These are phyloP conservation scores for Andrena praecox DNA, from an alignment of 2,888 invertebrate species.

Conservation along the genomic window DNA sequence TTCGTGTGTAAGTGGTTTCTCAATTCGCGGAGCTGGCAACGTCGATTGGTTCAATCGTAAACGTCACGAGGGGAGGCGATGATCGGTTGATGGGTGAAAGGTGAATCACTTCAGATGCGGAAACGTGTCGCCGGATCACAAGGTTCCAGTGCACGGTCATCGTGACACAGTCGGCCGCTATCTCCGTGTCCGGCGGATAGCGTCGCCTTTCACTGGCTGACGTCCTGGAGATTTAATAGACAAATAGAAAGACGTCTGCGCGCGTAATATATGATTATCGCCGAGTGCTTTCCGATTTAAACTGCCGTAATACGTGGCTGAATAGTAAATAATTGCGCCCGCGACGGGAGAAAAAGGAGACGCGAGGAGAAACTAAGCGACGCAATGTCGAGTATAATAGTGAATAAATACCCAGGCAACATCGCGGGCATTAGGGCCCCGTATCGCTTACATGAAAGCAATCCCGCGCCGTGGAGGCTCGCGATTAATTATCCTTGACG, in stretches of 20 bases:
- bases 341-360: conserved; percentile 18
- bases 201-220: conserved; percentile 50
- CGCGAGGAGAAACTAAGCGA: conserved; percentile 41
- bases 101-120: conserved; percentile 55
- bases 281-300: conserved; percentile 38
- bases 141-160: conserved; percentile 51
- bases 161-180: conserved; percentile 52
- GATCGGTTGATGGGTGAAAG: conserved; percentile 31
- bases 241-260: conserved; percentile 52
- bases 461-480: conserved; percentile 37
- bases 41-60: conserved; percentile 1
- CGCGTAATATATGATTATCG: conserved; percentile 50
- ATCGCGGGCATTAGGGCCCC: conserved; percentile 35
- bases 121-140: conserved; percentile 44
- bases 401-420: conserved; percentile 50
- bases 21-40: background rate
- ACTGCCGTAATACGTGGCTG: conserved; percentile 48
- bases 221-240: conserved; percentile 47
- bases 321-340: conserved; percentile 54
- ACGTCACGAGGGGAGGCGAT: background rate
- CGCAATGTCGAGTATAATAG: conserved; percentile 48
- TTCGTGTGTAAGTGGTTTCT: background rate
- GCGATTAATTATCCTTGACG: conserved; percentile 68
- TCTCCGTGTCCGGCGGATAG: conserved; percentile 23
- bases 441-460: conserved; percentile 56